phyloP scores from a whole-genome alignment of 2,888 invertebrate genomes.

The Cosmia trapezina region DNA sequence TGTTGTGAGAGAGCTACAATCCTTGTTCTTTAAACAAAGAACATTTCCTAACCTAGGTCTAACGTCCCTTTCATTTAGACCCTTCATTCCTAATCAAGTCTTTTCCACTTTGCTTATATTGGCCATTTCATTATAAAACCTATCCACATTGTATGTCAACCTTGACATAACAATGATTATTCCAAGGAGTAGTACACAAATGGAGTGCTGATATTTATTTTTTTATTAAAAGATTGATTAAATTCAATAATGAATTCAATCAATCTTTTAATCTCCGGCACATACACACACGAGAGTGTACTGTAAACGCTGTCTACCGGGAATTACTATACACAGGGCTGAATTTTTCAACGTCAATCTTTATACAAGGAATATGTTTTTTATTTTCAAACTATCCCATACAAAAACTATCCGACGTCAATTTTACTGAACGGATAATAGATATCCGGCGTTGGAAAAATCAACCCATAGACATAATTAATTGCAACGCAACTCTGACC shows the following conservation, averaged over 20 bases:
- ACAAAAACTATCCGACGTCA: no score
- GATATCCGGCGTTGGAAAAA: neutral
- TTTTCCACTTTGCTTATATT: constrained; percentile 53
- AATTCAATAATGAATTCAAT: neutral
- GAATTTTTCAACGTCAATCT: neutral
- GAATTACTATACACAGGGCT: neutral
- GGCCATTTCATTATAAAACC: constrained; percentile 45
- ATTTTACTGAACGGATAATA: neutral
- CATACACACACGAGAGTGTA: neutral
- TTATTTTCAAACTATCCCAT: neutral
- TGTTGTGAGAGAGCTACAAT: constrained; percentile 51
- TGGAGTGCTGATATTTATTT: constrained; percentile 30
- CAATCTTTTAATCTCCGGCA: no score
- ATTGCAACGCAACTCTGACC: neutral
- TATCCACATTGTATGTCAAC: constrained; percentile 39
- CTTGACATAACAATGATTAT: constrained; percentile 21
- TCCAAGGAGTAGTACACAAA: constrained; percentile 37
- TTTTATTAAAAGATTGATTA: neutral
- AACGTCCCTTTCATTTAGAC: constrained; percentile 27
- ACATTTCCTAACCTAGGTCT: constrained; percentile 42
- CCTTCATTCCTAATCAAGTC: constrained; percentile 52
- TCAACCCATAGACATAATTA: neutral
- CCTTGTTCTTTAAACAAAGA: constrained; percentile 9
- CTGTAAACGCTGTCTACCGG: neutral
- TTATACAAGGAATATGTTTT: neutral